A percentile compares a stretch with the other conserved stretches of the same genome.
phyloP scores from a whole-genome alignment of 2,113 vertebrate genomes.

The Pandion haliaetus region DNA sequence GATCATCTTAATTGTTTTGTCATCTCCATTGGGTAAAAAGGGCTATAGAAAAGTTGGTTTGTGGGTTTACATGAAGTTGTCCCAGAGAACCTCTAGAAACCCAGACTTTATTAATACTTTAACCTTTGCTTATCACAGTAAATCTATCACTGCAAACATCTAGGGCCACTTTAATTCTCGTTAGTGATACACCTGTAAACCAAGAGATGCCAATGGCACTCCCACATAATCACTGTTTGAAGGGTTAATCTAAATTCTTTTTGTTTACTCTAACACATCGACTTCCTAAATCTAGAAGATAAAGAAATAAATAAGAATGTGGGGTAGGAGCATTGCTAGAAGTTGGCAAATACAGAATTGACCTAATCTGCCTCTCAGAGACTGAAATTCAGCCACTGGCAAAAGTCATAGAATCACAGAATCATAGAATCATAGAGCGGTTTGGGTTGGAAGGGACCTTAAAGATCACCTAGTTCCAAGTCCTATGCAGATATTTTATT shows the following conservation, averaged over 20 bases:
- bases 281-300: not conserved
- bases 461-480: no score
- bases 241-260: not conserved
- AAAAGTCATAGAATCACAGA: not conserved
- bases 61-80: not conserved
- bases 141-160: not conserved
- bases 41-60: not conserved
- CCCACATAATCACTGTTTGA: not conserved
- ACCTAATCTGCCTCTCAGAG: not conserved
- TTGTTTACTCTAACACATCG: not conserved
- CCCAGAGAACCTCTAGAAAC: not conserved
- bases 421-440: no score
- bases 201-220: not conserved
- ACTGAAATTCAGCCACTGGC: not conserved
- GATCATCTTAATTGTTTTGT: constrained; percentile 14
- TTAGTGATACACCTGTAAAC: not conserved
- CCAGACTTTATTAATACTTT: not conserved
- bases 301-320: not conserved
- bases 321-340: not conserved
- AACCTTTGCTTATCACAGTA: not conserved
- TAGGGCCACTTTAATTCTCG: not conserved
- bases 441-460: no score
- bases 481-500: not conserved
- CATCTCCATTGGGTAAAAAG: not conserved
- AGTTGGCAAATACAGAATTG: not conserved